phyloP scores from a whole-genome alignment of 1,140 invertebrate species.

The Bombus confusus region DNA sequence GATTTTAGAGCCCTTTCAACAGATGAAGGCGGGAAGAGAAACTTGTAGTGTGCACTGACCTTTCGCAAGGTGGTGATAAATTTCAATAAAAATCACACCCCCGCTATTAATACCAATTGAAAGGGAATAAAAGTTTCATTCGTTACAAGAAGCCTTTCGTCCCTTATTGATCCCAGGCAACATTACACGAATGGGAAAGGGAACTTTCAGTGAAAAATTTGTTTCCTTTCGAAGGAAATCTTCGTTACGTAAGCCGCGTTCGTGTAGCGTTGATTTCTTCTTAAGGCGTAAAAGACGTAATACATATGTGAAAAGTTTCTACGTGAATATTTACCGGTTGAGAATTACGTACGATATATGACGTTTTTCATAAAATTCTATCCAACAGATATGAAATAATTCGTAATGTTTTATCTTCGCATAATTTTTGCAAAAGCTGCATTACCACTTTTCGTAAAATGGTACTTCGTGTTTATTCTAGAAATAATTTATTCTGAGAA shows the following conservation, averaged over 20 bases:
- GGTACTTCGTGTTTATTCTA: too few relatives aligned
- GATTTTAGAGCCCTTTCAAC: background rate
- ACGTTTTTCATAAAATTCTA: background rate
- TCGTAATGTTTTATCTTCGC: background rate
- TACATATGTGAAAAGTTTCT: background rate
- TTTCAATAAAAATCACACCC: slow-evolving; percentile 14
- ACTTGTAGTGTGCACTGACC: slow-evolving; percentile 1
- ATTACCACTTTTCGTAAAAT: too few relatives aligned
- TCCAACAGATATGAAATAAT: background rate
- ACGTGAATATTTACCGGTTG: background rate
- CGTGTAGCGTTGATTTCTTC: background rate
- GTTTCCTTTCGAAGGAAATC: background rate
- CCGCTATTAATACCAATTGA: slow-evolving; percentile 23
- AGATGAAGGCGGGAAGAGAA: background rate
- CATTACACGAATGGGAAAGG: background rate
- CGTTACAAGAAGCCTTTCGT: background rate
- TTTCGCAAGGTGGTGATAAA: background rate
- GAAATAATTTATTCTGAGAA: too few relatives aligned
- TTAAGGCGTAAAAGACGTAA: background rate
- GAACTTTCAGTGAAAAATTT: background rate
- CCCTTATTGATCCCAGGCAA: background rate
- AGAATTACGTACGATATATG: background rate
- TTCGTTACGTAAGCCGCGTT: too few relatives aligned
- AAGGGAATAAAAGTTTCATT: background rate
- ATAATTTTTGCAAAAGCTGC: too few relatives aligned